Evolutionary conservation across 2,797 vertebrate species (phyloP), one percentile per base, ranked within the genome.

Genomic region (Diplodus sargus): DNA sequence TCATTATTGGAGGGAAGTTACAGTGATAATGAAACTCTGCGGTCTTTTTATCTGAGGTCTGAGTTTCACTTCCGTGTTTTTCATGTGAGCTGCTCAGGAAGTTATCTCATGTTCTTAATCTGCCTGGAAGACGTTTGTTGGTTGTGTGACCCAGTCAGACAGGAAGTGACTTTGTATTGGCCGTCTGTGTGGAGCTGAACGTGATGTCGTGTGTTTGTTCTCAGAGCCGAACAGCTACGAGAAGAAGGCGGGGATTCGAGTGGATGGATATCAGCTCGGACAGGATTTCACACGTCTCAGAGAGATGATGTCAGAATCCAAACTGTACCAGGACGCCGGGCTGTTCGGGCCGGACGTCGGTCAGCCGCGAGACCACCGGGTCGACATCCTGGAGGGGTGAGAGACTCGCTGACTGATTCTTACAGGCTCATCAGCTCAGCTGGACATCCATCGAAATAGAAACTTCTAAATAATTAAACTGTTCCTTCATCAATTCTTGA

Each of bases 201-300:
- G 1, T 25, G 18, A 8, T 13, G 9, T 22, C 28, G 0, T 51
- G 4, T 73, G 22, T 74, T 17, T 70, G 68, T 65, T 57, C 74
- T 43, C 89, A 99, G 98, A 99, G 81, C 98, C 98, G 4, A 99
- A 99, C 87, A 98, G 97, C 89, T 99, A 94, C 65, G 88, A 92
- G 91, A 98, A 97, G 91, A 99, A 99, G 80, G 95, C 97, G 0
- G 96, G 96, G n/a, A 61, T 98, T 72, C 94, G 89, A 20, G 88
- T 99, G 0, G 88, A 95, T 0, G 98, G 98, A 1, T 51, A 68
- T 12, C 98, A 98, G 93, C 94, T 99, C 18, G 98, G 98, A 4
- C 75, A 89, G 83, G 98, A 99, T 65, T 99, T 99, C 62, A 65
- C 92, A 13, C 89, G 70, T 7, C 93, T 99, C 73, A 94, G 88